Evolutionary conservation across 2,113 vertebrate genomes (phyloP).

Genomic region (Salminus brasiliensis): DNA sequence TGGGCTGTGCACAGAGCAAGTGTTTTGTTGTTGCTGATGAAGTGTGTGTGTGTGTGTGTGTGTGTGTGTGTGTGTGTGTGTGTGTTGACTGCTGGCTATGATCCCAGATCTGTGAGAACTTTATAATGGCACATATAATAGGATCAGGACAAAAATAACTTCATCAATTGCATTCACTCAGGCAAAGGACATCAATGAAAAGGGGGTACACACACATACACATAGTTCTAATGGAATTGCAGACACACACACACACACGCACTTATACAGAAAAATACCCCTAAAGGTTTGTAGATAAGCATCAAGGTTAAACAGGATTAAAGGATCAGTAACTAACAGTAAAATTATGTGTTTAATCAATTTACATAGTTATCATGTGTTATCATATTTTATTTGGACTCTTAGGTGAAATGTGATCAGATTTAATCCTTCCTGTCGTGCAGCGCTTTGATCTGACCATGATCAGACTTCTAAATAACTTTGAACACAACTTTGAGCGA

Average conservation of each 20-base stretch:
- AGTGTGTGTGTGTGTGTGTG: neutral
- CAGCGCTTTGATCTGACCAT: no score
- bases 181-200: neutral
- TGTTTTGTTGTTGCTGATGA: neutral
- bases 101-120: neutral
- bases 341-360: neutral
- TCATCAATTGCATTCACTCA: constrained; percentile 16
- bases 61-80: neutral
- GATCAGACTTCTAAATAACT: no score
- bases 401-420: no score
- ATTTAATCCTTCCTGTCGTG: no score
- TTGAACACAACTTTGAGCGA: no score
- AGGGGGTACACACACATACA: constrained; percentile 7
- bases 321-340: neutral
- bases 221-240: no score
- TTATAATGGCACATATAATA: constrained; percentile 4
- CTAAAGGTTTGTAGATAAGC: neutral
- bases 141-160: constrained; percentile 1
- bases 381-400: neutral
- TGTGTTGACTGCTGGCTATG: neutral
- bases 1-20: neutral
- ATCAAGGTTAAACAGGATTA: constrained; percentile 3
- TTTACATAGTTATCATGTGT: neutral
- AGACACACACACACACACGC: neutral
- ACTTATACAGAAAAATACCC: neutral